Evolutionary conservation across 2,113 vertebrate species (phyloP).

Genomic region (Oostethus manadensis): DNA sequence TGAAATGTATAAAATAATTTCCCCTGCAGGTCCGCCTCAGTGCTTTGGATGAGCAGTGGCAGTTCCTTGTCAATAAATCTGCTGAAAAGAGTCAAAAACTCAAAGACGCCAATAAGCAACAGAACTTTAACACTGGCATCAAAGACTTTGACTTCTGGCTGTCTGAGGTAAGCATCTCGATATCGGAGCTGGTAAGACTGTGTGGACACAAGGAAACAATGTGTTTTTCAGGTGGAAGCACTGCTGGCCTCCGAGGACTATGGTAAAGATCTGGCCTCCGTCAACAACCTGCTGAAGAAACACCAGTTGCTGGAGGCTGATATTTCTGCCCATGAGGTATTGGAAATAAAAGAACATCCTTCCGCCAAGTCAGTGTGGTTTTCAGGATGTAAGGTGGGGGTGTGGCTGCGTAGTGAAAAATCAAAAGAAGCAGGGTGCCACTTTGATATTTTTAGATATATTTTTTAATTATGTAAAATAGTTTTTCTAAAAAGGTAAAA

Average conservation of each 20-base stretch:
- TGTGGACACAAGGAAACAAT: background rate
- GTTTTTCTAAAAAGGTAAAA: too few relatives aligned
- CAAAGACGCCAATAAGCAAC: slow-evolving; percentile 97
- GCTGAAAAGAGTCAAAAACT: slow-evolving; percentile 98
- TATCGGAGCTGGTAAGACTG: background rate
- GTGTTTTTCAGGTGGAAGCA: slow-evolving; percentile 83
- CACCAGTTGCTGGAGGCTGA: slow-evolving; percentile 96
- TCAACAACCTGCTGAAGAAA: slow-evolving; percentile 97
- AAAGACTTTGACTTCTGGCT: slow-evolving; percentile 99
- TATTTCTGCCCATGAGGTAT: slow-evolving; percentile 95
- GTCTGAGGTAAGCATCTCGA: slow-evolving; percentile 79
- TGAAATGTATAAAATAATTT: background rate
- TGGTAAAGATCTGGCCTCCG: slow-evolving; percentile 95
- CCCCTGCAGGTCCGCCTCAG: slow-evolving; percentile 77
- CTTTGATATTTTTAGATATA: too few relatives aligned
- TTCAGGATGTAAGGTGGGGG: too few relatives aligned
- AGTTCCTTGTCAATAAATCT: slow-evolving; percentile 96
- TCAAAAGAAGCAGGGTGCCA: too few relatives aligned
- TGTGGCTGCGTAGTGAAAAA: too few relatives aligned
- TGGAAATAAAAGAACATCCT: background rate
- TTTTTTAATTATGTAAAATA: too few relatives aligned
- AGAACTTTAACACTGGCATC: slow-evolving; percentile 99
- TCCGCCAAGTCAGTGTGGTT: too few relatives aligned
- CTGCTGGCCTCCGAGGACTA: slow-evolving; percentile 97
- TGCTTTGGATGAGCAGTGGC: slow-evolving; percentile 95